Evolutionary conservation across 1,140 invertebrate species (phyloP), one percentile per base, ranked within the genome.

Genomic region (Drosophila seguyi): DNA sequence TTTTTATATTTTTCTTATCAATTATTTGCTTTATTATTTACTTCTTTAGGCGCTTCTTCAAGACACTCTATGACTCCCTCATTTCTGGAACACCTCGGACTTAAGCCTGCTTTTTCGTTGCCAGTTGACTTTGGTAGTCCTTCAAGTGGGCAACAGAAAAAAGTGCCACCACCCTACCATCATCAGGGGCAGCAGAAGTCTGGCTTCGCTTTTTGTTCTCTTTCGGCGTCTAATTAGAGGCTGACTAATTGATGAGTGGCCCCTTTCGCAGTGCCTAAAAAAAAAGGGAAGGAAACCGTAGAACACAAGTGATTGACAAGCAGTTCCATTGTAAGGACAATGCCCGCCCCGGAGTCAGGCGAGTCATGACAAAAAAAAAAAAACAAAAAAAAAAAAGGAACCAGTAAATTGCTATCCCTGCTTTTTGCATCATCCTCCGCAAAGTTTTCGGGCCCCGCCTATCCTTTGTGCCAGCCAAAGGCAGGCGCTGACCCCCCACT

Each of bases 181-280:
- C 47, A 42, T 16, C 50, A 20, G 6, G n/a, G 5, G 4, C 29
- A 10, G 29, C 29, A 14, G 6, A 16, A 10, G 31, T 38, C 31
- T 36, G 13, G 31, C 44, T 41, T 39, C 56, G 61, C 20, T 58
- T 71, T 58, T 47, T 34, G 27, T 42, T 55, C 67, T 72, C 29
- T 71, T 72, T 72, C 22, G 68, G 71, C 59, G 63, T 84, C 60
- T 84, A 83, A 84, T 83, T 83, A 80, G 76, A 75, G 65, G 39
- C 59, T 83, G 62, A 62, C 81, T 80, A 83, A 83, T 75, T 84
- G 71, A 84, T 75, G 81, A 84, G 77, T 74, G 77, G 66, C 39
- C 39, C 50, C 56, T 45, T 55, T 41, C 34, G 42, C 44, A 16
- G 39, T 18, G 36, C 22, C 39, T 20, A 45, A 22, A 52, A 56